Evolutionary conservation across 2,888 invertebrate species (phyloP), one percentile per base, ranked within the genome.

Genomic region (Bombylius major): DNA sequence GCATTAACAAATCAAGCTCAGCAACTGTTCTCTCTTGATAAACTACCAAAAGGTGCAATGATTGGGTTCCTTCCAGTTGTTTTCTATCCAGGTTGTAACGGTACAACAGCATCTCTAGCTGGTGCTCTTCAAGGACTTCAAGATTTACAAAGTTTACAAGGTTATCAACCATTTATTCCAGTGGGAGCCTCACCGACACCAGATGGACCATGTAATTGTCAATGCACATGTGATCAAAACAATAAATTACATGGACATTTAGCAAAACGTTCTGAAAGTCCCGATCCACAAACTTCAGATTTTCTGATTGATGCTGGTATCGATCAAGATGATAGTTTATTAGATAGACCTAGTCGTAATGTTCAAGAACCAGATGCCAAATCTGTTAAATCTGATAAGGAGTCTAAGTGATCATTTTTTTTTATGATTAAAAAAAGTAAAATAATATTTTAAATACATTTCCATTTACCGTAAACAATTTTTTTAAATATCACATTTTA

Each of bases 21-120:
- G 32, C 61, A 63, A 32, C 62, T 60, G 58, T 69, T 70, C 59
- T 68, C 74, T 53, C 69, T 71, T 42, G 67, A 70, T 65, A 68
- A 70, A 67, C 62, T 76, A 67, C 70, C 83, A 0, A 80, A 80
- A 64, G 83, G 82, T 8, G 73, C 73, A 31, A 77, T 82, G 13
- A 79, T 86, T 50, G 86, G 84, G 51, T 85, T 82, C 62, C 78
- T 86, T 62, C 86, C 86, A 1, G 84, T 86, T 5, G 78, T 86
- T 23, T 84, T 86, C 65, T 78, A 84, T 62, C 86, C 86, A 3
- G 83, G 83, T 65, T 82, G 82, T 1, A 75, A 70, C 6, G 70
- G 72, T 36, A 52, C 51, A 52, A 69, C 72, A 36, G 57, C 59
- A n/a, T 63, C 63, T 51, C 72, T 72, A 66, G 75, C 70, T 70